A percentile compares a stretch with the other conserved stretches of the same genome.
Conservation (phyloP, 2,888 invertebrate species). For the Apomyelois bistriatella region DNA sequence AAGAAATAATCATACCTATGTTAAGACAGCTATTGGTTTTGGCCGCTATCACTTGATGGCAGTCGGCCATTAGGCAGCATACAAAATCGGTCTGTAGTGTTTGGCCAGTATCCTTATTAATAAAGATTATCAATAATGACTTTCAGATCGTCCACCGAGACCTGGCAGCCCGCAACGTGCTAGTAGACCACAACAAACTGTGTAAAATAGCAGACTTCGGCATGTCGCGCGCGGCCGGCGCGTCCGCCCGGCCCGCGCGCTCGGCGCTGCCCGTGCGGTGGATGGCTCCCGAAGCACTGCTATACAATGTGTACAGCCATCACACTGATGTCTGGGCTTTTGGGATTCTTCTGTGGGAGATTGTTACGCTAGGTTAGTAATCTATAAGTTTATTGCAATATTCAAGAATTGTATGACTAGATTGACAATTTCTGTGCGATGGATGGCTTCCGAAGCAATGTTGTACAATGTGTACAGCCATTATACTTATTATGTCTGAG, state of each 20-base stretch:
- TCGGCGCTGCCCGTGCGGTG: conserved; percentile 86
- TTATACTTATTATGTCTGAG: conserved; percentile 93
- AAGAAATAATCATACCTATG: no score
- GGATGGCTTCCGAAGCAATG: conserved; percentile 63
- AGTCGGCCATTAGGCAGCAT: no score
- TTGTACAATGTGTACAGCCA: conserved; percentile 89
- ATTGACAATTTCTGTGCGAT: no score
- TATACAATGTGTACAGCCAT: conserved; percentile 88
- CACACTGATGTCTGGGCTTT: conserved; percentile 94
- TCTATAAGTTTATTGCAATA: background rate
- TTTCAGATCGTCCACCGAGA: conserved; percentile 91
- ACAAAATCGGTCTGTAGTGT: no score
- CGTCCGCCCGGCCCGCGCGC: conserved; percentile 62
- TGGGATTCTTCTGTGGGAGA: conserved; percentile 92
- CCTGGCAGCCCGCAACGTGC: conserved; percentile 89
- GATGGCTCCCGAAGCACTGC: conserved; percentile 93
- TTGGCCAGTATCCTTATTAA: no score
- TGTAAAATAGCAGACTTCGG: conserved; percentile 95
- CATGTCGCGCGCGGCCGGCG: conserved; percentile 85
- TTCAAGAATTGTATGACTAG: no score
- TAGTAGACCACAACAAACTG: conserved; percentile 91
- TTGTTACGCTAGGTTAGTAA: conserved; percentile 86
- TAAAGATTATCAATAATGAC: background rate
- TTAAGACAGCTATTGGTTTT: no score
- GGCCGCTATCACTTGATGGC: no score